These are phyloP conservation scores for Andrena hattorfiana DNA, from an alignment of 2,888 invertebrate genomes.

Conservation along the genomic window DNA sequence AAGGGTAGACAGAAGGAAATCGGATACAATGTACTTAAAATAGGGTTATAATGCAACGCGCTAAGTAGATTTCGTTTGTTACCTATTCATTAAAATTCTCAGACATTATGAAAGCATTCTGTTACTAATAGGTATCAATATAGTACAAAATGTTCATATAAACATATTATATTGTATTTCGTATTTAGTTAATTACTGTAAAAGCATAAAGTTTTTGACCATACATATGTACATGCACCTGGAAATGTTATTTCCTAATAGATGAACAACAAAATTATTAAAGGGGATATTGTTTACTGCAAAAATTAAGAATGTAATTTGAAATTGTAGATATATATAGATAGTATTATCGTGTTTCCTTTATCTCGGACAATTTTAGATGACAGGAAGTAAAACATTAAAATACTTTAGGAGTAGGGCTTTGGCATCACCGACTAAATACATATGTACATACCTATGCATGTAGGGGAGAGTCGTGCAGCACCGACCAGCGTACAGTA, in stretches of 20 bases:
- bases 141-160: too few species aligned
- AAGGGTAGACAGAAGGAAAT: conserved; percentile 66
- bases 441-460: too few species aligned
- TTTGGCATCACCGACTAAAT: conserved; percentile 6
- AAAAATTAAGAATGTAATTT: neutral
- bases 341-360: neutral
- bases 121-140: too few species aligned
- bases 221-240: too few species aligned
- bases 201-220: neutral
- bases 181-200: neutral
- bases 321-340: neutral
- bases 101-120: too few species aligned
- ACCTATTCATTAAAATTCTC: too few species aligned
- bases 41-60: conserved; percentile 41
- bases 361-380: neutral
- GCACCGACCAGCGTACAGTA: too few species aligned
- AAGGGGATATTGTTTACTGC: neutral
- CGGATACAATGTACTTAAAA: conserved; percentile 52
- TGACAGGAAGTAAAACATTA: neutral
- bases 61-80: conserved; percentile 13
- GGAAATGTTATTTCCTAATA: too few species aligned
- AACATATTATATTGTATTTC: neutral
- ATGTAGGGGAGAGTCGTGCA: too few species aligned
- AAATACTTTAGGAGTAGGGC: conserved; percentile 2
- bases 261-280: too few species aligned